Conservation (phyloP, 64 coral and sea anemone genomes). For the Pachyseris speciosa region DNA sequence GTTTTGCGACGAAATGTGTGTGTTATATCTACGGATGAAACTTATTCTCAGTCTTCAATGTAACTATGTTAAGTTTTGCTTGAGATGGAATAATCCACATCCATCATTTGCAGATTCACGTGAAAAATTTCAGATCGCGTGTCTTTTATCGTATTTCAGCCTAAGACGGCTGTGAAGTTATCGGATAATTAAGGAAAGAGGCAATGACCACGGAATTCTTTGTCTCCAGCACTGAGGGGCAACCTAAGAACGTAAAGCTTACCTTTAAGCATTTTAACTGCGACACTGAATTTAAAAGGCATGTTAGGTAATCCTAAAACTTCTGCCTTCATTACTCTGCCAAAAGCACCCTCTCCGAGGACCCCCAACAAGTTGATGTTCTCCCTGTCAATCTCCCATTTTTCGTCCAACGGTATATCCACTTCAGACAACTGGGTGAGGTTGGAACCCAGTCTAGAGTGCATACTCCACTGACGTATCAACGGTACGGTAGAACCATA, state of each 20-base stretch:
- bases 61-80: too few relatives aligned
- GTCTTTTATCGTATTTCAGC: too few relatives aligned
- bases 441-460: constrained; percentile 68
- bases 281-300: constrained; percentile 47
- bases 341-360: constrained; percentile 96
- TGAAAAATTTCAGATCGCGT: too few relatives aligned
- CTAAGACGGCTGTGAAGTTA: too few relatives aligned
- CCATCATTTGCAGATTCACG: too few relatives aligned
- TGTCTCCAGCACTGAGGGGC: too few relatives aligned
- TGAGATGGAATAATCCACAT: too few relatives aligned
- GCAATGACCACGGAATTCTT: too few relatives aligned
- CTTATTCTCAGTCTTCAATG: too few relatives aligned
- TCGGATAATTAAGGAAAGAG: too few relatives aligned
- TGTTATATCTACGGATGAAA: too few relatives aligned
- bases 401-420: constrained; percentile 84
- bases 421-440: constrained; percentile 77
- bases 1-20: too few relatives aligned
- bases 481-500: constrained; percentile 60
- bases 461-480: constrained; percentile 45
- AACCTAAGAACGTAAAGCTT: not conserved
- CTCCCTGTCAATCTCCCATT: constrained; percentile 93
- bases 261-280: constrained; percentile 91
- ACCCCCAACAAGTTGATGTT: constrained; percentile 72
- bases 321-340: constrained; percentile 90
- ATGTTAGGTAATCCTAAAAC: constrained; percentile 62